These are phyloP conservation scores for Machimus rusticus DNA, from an alignment of 2,888 invertebrate species.

Conservation along the genomic window DNA sequence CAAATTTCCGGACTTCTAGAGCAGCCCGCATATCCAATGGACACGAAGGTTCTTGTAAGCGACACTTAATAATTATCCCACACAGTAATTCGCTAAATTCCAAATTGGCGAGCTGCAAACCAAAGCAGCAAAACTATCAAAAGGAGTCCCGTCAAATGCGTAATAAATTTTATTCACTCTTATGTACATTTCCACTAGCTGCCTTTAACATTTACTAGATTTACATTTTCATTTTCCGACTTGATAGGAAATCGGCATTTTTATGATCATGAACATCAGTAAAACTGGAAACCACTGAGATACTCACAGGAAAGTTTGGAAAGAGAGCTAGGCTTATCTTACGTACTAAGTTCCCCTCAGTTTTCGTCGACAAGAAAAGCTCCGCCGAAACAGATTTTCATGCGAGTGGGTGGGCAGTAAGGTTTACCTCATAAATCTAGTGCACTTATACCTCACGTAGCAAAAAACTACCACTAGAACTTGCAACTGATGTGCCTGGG, in stretches of 20 bases:
- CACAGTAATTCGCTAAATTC: background rate
- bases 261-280: background rate
- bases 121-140: background rate
- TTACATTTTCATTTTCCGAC: background rate
- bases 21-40: background rate
- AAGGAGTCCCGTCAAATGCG: background rate
- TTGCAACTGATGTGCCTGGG: background rate
- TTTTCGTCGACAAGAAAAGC: conserved; percentile 30
- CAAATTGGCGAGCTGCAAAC: background rate
- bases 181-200: background rate
- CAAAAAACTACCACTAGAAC: background rate
- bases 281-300: background rate
- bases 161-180: background rate
- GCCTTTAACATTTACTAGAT: background rate
- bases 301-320: background rate
- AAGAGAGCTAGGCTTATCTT: background rate
- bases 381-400: conserved; percentile 21
- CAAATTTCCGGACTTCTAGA: background rate
- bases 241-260: background rate
- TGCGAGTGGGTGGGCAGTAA: conserved; percentile 9
- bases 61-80: background rate
- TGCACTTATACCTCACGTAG: background rate
- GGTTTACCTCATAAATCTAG: background rate
- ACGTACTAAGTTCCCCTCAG: conserved; percentile 21
- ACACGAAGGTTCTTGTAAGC: background rate